phyloP scores from a whole-genome alignment of 1,140 invertebrate genomes.

The Mactra quadrangularis region DNA sequence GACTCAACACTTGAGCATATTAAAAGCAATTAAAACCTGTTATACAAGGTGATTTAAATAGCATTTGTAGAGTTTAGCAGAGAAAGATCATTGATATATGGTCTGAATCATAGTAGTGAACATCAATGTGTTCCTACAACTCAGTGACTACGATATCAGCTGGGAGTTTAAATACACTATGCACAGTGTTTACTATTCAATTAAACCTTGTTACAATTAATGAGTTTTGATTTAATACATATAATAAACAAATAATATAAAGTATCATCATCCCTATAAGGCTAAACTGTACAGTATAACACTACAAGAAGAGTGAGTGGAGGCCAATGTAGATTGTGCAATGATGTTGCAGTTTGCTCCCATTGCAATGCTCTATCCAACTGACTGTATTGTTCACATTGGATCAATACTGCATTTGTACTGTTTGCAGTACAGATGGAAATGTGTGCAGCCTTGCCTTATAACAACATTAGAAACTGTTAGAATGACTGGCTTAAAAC shows the following conservation, averaged over 20 bases:
- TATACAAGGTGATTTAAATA: constrained; percentile 25
- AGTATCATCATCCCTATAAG: too few species aligned
- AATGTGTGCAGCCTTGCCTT: too few species aligned
- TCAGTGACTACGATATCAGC: background rate
- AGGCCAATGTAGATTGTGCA: constrained; percentile 14
- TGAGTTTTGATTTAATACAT: too few species aligned
- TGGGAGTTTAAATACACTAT: background rate
- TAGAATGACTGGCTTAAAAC: too few species aligned
- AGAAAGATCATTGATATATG: too few species aligned
- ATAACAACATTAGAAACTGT: too few species aligned
- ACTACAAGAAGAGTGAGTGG: background rate
- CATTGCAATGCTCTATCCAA: constrained; percentile 14
- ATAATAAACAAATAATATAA: too few species aligned
- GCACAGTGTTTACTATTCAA: too few species aligned
- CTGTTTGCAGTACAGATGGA: background rate
- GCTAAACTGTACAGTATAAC: too few species aligned
- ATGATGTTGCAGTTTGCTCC: background rate
- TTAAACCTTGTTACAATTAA: too few species aligned
- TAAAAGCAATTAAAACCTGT: constrained; percentile 59
- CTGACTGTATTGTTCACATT: constrained; percentile 9
- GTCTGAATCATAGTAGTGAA: too few species aligned
- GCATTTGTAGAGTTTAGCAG: constrained; percentile 21
- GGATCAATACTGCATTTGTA: constrained; percentile 36
- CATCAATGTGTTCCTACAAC: too few species aligned
- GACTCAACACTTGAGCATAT: constrained; percentile 24